These are phyloP conservation scores for Tetramorium simillimum DNA, from an alignment of 1,140 invertebrate genomes.

Conservation along the genomic window DNA sequence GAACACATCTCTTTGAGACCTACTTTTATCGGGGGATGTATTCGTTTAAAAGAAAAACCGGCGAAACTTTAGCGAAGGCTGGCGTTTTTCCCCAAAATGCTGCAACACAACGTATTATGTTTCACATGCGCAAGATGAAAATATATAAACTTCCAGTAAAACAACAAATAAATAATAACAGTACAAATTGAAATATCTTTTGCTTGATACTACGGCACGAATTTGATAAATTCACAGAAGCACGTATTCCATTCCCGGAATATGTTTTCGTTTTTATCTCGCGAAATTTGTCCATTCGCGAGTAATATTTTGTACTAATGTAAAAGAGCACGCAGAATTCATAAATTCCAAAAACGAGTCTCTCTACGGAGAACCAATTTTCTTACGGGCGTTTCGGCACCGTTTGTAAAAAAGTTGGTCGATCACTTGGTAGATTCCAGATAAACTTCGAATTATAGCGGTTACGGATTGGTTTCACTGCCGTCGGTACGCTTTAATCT, in stretches of 20 bases:
- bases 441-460: conserved; percentile 26
- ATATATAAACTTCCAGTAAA: not conserved
- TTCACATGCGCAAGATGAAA: not conserved
- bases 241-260: not conserved
- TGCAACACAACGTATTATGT: not conserved
- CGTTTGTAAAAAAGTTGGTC: not conserved
- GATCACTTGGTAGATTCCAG: not conserved
- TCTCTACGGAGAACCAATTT: not conserved
- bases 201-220: not conserved
- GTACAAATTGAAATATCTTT: not conserved
- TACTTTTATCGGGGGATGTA: not conserved
- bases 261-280: not conserved
- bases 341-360: not conserved
- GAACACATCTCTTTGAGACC: not conserved
- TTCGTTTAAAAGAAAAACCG: not conserved
- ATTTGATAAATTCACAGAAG: conserved; percentile 5
- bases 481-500: conserved; percentile 6
- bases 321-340: not conserved
- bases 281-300: not conserved
- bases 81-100: not conserved
- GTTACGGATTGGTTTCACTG: not conserved
- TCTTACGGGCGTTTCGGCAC: not conserved
- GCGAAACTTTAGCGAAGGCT: not conserved
- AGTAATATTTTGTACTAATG: not conserved
- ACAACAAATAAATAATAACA: not conserved